Conservation (phyloP, 2,888 invertebrate genomes). For the Branchipolynoe longqiensis region DNA sequence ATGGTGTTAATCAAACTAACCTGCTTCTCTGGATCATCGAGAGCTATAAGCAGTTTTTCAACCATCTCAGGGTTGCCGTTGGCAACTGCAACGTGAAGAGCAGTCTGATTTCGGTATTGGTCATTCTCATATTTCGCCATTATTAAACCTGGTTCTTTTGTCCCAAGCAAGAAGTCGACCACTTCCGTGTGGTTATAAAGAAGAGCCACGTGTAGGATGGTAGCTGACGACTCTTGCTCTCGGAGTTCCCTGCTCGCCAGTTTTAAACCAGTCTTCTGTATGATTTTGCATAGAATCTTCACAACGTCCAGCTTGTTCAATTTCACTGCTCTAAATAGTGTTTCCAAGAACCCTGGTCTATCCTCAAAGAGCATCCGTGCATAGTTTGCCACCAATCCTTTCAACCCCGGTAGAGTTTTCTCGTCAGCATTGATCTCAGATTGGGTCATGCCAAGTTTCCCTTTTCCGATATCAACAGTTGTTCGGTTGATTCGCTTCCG, state of each 20-base stretch:
- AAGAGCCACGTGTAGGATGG: constrained; percentile 68
- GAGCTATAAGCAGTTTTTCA: constrained; percentile 63
- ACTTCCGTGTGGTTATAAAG: constrained; percentile 67
- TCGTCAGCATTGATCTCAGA: constrained; percentile 62
- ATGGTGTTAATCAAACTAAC: constrained; percentile 67
- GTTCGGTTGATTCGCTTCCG: neutral
- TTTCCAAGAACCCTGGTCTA: constrained; percentile 65
- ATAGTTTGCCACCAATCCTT: constrained; percentile 67
- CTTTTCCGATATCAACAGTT: constrained; percentile 49
- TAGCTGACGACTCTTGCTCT: constrained; percentile 67
- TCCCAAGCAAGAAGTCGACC: constrained; percentile 63
- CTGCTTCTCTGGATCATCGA: constrained; percentile 59
- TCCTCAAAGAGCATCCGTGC: constrained; percentile 67
- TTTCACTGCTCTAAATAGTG: constrained; percentile 68
- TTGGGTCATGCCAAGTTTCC: constrained; percentile 65
- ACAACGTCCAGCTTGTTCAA: constrained; percentile 67
- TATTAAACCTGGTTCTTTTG: constrained; percentile 65
- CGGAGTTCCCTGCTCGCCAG: constrained; percentile 65
- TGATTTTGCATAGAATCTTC: constrained; percentile 67
- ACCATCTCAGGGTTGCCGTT: constrained; percentile 67
- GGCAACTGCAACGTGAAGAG: constrained; percentile 68
- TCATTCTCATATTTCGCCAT: constrained; percentile 67
- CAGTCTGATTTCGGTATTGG: constrained; percentile 68
- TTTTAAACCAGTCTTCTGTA: constrained; percentile 64
- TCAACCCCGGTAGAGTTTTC: constrained; percentile 61